phyloP scores from a whole-genome alignment of 2,797 vertebrate genomes.

The Gallinago stenura region DNA sequence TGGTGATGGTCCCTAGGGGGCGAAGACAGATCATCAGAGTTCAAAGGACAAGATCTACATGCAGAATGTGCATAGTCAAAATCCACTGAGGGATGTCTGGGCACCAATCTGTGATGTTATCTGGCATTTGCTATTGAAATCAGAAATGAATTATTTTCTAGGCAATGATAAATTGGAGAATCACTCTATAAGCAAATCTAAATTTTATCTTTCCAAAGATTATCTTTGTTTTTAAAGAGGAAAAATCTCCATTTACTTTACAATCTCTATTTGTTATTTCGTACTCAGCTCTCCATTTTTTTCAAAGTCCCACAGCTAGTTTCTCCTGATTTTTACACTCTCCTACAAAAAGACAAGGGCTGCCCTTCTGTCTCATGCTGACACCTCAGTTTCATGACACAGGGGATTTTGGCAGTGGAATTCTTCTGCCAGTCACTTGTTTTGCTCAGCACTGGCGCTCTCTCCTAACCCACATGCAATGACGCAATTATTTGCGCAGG shows the following conservation, averaged over 20 bases:
- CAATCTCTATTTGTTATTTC: not conserved
- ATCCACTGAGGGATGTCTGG: not conserved
- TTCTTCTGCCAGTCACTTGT: not conserved
- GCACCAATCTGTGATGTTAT: not conserved
- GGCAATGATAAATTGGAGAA: not conserved
- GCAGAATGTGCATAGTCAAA: not conserved
- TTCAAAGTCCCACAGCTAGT: not conserved
- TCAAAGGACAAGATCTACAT: not conserved
- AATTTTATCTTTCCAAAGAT: not conserved
- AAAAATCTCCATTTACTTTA: not conserved
- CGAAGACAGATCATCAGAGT: not conserved
- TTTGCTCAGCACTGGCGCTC: not conserved
- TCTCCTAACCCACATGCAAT: not conserved
- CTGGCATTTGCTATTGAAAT: not conserved
- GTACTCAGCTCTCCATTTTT: not conserved
- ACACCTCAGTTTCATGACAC: not conserved
- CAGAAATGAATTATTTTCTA: not conserved
- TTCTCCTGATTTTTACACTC: not conserved
- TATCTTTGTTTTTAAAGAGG: not conserved
- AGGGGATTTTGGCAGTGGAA: not conserved
- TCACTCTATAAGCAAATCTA: not conserved
- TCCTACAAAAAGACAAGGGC: not conserved
- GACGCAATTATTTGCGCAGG: conserved; percentile 5
- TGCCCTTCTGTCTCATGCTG: not conserved
- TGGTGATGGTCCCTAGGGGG: not conserved